phyloP scores from a whole-genome alignment of 2,888 invertebrate species.

The Syrphus vitripennis region DNA sequence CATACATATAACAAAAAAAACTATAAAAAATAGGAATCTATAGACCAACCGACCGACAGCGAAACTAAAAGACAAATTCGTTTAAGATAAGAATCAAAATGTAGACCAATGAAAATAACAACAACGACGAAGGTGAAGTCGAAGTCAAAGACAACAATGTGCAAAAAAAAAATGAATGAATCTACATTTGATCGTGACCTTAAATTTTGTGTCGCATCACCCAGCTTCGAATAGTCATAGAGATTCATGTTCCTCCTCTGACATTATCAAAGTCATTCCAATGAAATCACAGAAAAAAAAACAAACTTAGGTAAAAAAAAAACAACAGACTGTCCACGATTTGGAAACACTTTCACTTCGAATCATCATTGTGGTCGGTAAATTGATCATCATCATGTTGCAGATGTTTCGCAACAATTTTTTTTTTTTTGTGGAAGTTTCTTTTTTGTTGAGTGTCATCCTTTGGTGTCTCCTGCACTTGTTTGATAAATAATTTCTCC shows the following conservation, averaged over 20 bases:
- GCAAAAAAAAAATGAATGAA: constrained; percentile 14
- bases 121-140: background rate
- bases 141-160: background rate
- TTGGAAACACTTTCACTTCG: constrained; percentile 68
- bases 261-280: constrained; percentile 5
- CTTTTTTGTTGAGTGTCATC: constrained; percentile 45
- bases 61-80: background rate
- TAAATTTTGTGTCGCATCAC: constrained; percentile 27
- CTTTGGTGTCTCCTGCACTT: constrained; percentile 1
- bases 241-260: constrained; percentile 11
- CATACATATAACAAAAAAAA: constrained; percentile 23
- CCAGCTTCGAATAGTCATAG: constrained; percentile 2
- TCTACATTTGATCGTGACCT: constrained; percentile 63
- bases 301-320: background rate
- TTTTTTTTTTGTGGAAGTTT: constrained; percentile 17
- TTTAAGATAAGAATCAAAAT: background rate
- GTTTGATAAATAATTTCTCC: constrained; percentile 4
- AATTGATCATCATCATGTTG: constrained; percentile 29
- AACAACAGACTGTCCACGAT: constrained; percentile 39
- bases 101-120: background rate
- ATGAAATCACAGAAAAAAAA: constrained; percentile 12
- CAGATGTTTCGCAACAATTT: constrained; percentile 48
- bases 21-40: background rate
- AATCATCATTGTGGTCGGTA: constrained; percentile 31
- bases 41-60: background rate